Conservation (phyloP, 2,113 vertebrate genomes). For the Megaleporinus macrocephalus region DNA sequence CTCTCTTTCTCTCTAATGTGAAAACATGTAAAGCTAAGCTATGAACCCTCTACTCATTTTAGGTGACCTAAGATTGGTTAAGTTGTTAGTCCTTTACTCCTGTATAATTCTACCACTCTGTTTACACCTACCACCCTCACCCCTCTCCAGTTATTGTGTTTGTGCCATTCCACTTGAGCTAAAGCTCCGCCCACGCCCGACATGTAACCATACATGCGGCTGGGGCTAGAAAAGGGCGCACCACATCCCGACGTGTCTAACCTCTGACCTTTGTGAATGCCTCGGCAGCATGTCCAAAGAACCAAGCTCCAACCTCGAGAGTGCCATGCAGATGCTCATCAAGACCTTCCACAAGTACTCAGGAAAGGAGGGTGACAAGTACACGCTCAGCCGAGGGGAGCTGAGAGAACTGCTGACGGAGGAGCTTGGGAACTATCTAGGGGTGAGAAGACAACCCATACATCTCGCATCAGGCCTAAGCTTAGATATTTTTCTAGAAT, state of each 20-base stretch:
- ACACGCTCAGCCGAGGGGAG: conserved; percentile 81
- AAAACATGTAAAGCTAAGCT: conserved; percentile 9
- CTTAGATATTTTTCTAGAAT: too few species aligned
- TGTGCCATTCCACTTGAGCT: conserved; percentile 51
- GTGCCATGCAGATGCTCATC: conserved; percentile 85
- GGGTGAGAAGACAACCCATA: conserved; percentile 62
- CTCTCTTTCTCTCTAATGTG: conserved; percentile 49
- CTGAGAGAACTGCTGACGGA: conserved; percentile 84
- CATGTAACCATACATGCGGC: conserved; percentile 73
- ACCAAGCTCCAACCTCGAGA: conserved; percentile 80
- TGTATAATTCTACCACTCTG: conserved; percentile 35
- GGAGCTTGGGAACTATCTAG: conserved; percentile 80
- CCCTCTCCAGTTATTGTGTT: neutral
- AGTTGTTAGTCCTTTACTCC: neutral
- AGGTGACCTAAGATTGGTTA: conserved; percentile 18
- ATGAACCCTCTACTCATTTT: neutral
- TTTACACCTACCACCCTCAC: conserved; percentile 32
- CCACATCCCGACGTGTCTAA: conserved; percentile 56
- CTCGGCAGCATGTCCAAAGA: conserved; percentile 79
- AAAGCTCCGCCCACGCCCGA: conserved; percentile 67
- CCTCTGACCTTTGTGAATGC: conserved; percentile 47
- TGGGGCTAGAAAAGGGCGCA: conserved; percentile 67
- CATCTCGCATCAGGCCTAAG: too few species aligned
- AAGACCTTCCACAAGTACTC: conserved; percentile 88
- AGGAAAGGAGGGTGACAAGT: conserved; percentile 85